phyloP scores from a whole-genome alignment of 2,888 invertebrate species.

The Nomada fabriciana region DNA sequence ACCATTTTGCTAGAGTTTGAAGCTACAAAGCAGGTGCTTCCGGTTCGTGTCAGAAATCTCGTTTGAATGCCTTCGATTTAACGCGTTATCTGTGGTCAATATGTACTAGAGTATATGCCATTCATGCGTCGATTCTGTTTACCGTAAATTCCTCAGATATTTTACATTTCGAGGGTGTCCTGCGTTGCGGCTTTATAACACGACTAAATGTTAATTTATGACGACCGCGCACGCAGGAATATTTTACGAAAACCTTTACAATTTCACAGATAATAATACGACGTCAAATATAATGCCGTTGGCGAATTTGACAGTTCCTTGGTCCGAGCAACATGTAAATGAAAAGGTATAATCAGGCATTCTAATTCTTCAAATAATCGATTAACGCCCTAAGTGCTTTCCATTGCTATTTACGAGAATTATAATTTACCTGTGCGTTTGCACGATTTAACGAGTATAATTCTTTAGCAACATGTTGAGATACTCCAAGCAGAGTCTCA shows the following conservation, averaged over 20 bases:
- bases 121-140: conserved; percentile 43
- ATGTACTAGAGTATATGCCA: conserved; percentile 28
- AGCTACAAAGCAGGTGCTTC: conserved; percentile 49
- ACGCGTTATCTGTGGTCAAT: conserved; percentile 63
- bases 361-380: not conserved
- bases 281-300: conserved; percentile 80
- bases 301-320: conserved; percentile 81
- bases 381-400: not conserved
- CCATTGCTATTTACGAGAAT: not conserved
- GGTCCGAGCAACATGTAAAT: conserved; percentile 80
- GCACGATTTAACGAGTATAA: conserved; percentile 1
- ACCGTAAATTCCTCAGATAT: conserved; percentile 50
- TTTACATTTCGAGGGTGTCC: conserved; percentile 19
- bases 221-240: conserved; percentile 36
- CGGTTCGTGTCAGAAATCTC: conserved; percentile 48
- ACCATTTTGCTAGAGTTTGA: conserved; percentile 44
- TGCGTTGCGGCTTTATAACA: conserved; percentile 2
- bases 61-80: conserved; percentile 42
- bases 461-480: conserved; percentile 75
- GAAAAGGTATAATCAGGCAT: conserved; percentile 75
- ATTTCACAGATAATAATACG: conserved; percentile 61
- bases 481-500: conserved; percentile 80
- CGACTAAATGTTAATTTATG: conserved; percentile 55
- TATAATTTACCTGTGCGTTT: not conserved
- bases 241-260: conserved; percentile 53